Evolutionary conservation across 1,140 invertebrate species (phyloP).

Genomic region (Sipha flava): DNA sequence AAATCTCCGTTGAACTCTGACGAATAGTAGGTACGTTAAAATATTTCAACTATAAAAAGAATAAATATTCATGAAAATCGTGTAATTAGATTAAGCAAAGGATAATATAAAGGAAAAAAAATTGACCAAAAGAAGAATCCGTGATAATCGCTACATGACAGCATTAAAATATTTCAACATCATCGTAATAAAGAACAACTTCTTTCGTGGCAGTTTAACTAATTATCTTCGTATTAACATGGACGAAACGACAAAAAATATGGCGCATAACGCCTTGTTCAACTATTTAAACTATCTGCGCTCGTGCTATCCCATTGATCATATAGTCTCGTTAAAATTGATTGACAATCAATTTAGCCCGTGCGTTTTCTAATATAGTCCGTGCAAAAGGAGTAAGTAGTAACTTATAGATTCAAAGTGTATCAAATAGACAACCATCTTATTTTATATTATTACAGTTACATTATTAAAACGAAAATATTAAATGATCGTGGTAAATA

Average conservation of each 20-base stretch:
- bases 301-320: too few species aligned
- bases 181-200: background rate
- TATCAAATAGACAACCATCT: too few species aligned
- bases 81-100: background rate
- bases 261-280: too few species aligned
- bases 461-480: too few species aligned
- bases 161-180: background rate
- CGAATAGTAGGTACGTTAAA: background rate
- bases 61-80: constrained; percentile 20
- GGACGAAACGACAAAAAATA: too few species aligned
- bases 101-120: background rate
- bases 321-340: too few species aligned
- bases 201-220: background rate
- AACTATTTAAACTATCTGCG: background rate
- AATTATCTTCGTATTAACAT: background rate
- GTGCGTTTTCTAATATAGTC: too few species aligned
- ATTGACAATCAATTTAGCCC: too few species aligned
- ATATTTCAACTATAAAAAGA: constrained; percentile 1
- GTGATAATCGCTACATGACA: background rate
- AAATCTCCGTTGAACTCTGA: background rate
- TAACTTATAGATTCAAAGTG: too few species aligned
- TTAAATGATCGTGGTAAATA: too few species aligned
- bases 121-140: background rate
- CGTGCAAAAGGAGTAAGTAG: too few species aligned
- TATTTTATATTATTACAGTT: too few species aligned